A percentile compares a stretch with the other conserved stretches of the same genome.
These are phyloP conservation scores for Natrix natrix DNA, from an alignment of 2,797 vertebrate genomes.

Conservation along the genomic window DNA sequence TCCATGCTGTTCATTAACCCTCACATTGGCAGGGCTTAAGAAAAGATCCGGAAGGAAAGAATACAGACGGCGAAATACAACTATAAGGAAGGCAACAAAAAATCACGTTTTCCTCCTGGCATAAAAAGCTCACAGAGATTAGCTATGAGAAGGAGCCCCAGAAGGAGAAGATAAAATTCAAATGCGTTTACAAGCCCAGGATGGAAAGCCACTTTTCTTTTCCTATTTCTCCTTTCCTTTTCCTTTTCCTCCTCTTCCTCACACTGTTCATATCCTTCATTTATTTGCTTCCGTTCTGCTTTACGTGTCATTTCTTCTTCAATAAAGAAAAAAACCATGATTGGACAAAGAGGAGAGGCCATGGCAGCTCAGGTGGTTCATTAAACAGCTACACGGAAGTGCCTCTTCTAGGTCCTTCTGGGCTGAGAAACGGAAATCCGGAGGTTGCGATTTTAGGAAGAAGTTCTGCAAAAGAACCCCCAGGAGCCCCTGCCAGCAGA, in stretches of 20 bases:
- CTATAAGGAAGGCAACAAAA: not conserved
- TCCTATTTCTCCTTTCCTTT: not conserved
- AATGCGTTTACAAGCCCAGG: not conserved
- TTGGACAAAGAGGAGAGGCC: too few relatives aligned
- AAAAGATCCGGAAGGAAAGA: not conserved
- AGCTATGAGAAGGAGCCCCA: not conserved
- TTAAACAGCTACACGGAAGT: not conserved
- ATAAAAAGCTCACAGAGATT: not conserved
- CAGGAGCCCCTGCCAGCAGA: not conserved
- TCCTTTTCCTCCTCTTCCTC: not conserved
- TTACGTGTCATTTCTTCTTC: not conserved
- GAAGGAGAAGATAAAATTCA: not conserved
- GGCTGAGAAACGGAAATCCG: not conserved
- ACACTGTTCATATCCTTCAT: not conserved
- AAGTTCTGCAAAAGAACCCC: not conserved
- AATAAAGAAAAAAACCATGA: too few relatives aligned
- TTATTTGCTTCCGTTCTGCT: not conserved
- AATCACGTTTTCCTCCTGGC: not conserved
- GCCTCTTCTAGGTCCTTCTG: not conserved
- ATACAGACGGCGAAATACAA: not conserved
- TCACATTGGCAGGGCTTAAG: not conserved
- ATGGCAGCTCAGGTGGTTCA: fast-evolving
- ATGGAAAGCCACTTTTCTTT: not conserved
- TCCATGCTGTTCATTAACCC: not conserved
- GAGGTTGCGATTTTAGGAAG: not conserved